Evolutionary conservation across 2,888 invertebrate genomes (phyloP).

Genomic region (Diaperis boleti): DNA sequence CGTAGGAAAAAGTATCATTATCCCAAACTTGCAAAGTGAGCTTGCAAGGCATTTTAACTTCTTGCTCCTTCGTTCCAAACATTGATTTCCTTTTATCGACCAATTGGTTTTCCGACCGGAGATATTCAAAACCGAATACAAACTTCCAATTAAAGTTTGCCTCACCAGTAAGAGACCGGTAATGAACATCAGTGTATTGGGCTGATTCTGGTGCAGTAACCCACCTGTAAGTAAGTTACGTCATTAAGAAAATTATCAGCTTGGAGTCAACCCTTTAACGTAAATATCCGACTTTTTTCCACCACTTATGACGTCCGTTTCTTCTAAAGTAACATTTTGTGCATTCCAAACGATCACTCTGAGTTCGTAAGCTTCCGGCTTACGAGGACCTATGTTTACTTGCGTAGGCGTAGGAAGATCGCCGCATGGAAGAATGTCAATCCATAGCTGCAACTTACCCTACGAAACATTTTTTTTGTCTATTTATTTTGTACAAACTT

Average conservation of each 20-base stretch:
- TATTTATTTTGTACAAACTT: too few species aligned
- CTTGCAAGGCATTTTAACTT: slow-evolving; percentile 79
- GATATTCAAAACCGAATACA: slow-evolving; percentile 83
- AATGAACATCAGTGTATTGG: slow-evolving; percentile 88
- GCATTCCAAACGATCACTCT: slow-evolving; percentile 78
- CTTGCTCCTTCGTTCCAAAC: slow-evolving; percentile 72
- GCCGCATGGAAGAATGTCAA: slow-evolving; percentile 83
- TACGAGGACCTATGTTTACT: slow-evolving; percentile 81
- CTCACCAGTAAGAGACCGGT: slow-evolving; percentile 81
- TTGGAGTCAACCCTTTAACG: slow-evolving; percentile 14
- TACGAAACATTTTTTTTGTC: slow-evolving; percentile 60
- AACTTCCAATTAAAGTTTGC: slow-evolving; percentile 94
- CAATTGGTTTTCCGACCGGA: slow-evolving; percentile 81
- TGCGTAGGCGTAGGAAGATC: slow-evolving; percentile 73
- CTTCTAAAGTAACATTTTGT: slow-evolving; percentile 74
- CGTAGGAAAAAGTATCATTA: slow-evolving; percentile 78
- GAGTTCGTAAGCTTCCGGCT: slow-evolving; percentile 76
- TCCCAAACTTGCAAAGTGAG: slow-evolving; percentile 88
- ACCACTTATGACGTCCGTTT: slow-evolving; percentile 77
- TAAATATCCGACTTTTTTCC: slow-evolving; percentile 83
- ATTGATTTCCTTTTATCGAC: slow-evolving; percentile 70
- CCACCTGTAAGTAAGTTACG: slow-evolving; percentile 66
- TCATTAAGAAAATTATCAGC: not conserved
- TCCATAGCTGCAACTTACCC: slow-evolving; percentile 93
- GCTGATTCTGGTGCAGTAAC: slow-evolving; percentile 74